These are phyloP conservation scores for Butorides virescens DNA, from an alignment of 2,113 vertebrate genomes.

Conservation along the genomic window DNA sequence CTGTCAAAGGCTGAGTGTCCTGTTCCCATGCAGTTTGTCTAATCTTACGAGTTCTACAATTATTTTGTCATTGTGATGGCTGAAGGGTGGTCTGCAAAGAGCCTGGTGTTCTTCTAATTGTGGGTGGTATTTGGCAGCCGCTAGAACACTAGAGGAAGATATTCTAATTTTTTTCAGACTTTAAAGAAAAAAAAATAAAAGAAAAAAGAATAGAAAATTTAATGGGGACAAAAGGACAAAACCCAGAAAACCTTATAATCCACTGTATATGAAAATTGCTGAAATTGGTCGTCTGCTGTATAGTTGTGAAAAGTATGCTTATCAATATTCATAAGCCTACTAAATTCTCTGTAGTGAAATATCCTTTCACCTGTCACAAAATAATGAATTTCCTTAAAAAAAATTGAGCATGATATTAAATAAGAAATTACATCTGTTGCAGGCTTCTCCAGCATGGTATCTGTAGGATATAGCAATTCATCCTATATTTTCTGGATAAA, in stretches of 20 bases:
- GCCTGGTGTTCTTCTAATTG: slow-evolving; percentile 11
- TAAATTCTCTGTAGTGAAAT: not conserved
- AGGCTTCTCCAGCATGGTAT: not conserved
- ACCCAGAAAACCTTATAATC: not conserved
- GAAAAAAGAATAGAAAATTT: not conserved
- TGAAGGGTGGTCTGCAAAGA: slow-evolving; percentile 58
- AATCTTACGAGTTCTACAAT: slow-evolving; percentile 69
- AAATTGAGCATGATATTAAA: not conserved
- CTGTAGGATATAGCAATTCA: not conserved
- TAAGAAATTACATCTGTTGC: not conserved
- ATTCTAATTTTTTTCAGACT: slow-evolving; percentile 19
- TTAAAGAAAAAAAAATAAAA: not conserved
- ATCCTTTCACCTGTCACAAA: not conserved
- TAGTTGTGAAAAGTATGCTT: not conserved
- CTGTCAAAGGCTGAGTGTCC: slow-evolving; percentile 68
- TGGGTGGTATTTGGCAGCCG: slow-evolving; percentile 51
- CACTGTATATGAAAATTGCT: not conserved
- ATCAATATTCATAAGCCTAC: not conserved
- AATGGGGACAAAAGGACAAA: not conserved
- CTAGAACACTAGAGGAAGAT: not conserved
- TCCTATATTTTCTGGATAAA: not conserved
- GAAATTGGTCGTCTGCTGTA: not conserved
- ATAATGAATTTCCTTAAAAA: not conserved
- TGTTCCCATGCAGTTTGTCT: slow-evolving; percentile 65
- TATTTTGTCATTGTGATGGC: slow-evolving; percentile 72